Evolutionary conservation across 2,113 vertebrate species (phyloP), one percentile per base, ranked within the genome.

Genomic region (Elanus axillaris): DNA sequence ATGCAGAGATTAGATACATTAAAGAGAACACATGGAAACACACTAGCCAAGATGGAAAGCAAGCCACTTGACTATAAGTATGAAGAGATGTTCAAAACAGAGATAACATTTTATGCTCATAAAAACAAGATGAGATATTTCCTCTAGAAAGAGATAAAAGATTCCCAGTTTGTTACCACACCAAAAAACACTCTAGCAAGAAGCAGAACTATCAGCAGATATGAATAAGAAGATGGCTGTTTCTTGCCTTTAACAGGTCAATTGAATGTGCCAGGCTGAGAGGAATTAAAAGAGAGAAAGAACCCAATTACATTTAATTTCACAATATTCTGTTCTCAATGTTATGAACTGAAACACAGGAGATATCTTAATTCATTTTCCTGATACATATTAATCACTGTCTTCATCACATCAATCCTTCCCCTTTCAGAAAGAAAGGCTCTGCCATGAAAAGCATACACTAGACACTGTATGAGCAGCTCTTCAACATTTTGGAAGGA

Each of bases 201-300:
- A 86, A 86, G 89, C 43, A 88, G 48, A 93, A 76, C 72, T 48
- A 73, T 20, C 67, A 86, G 79, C 31, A 84, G 53, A 27, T 73
- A 34, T 7, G 25, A 93, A 93, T 25, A 43, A 83, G 43, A 92
- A 82, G 43, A 88, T 64, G 48, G 40, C 34, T 86, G 16, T 92
- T 92, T 93, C 79, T 93, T 45, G 86, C 83, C 86, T 93, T 88
- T 83, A 88, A 89, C 21, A 58, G 67, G 36, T 91, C 86, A 93
- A 76, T 45, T 88, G 40, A 95, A 93, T 91, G 86, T 68, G 58
- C 48, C 75, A 94, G 53, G 67, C 83, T 91, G 83, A 95, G 62
- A 88, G 34, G 83, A 88, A 86, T 83, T 94, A n/a, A 88, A 95
- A 90, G 78, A 75, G 31, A 82, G 34, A 77, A 92, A 82, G 5